Percentiles rank a stretch among this genome's conserved stretches.
Evolutionary conservation across 2,797 vertebrate genomes (phyloP).

Genomic region (Benthosema pterotum): DNA sequence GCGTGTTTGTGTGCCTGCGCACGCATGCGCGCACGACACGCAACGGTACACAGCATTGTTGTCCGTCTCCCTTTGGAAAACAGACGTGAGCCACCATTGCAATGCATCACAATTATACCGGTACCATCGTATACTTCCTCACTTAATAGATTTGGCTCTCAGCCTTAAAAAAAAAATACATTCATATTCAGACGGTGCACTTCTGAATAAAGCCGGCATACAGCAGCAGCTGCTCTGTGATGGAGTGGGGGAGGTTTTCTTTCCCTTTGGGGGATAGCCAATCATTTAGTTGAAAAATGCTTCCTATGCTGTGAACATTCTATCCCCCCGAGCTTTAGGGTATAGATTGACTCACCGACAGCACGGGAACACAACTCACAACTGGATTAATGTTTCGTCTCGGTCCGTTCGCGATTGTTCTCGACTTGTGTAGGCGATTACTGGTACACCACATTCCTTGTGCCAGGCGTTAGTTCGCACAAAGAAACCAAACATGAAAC

Average conservation of each 20-base stretch:
- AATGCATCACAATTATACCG: constrained; percentile 37
- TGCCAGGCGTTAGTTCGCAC: too few species aligned
- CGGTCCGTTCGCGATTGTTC: too few species aligned
- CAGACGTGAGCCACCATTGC: constrained; percentile 34
- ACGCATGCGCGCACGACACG: constrained; percentile 41
- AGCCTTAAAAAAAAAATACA: constrained; percentile 26
- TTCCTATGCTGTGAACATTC: too few species aligned
- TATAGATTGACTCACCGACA: too few species aligned
- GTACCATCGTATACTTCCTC: constrained; percentile 7
- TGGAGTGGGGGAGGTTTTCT: constrained; percentile 22
- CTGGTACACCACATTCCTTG: too few species aligned
- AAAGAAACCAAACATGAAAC: too few species aligned
- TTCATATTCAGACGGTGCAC: constrained; percentile 67
- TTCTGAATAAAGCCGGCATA: constrained; percentile 65
- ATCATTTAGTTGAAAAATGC: too few species aligned
- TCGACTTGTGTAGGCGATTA: too few species aligned
- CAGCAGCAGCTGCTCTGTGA: constrained; percentile 34
- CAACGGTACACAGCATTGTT: constrained; percentile 38
- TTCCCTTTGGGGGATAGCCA: too few species aligned
- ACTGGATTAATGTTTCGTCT: too few species aligned
- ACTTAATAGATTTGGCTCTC: constrained; percentile 20
- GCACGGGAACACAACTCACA: too few species aligned
- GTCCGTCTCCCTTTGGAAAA: constrained; percentile 48
- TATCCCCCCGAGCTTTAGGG: too few species aligned
- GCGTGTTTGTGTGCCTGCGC: not conserved